These are phyloP conservation scores for Petaurus breviceps DNA, from an alignment of 2,113 vertebrate genomes.

Conservation along the genomic window DNA sequence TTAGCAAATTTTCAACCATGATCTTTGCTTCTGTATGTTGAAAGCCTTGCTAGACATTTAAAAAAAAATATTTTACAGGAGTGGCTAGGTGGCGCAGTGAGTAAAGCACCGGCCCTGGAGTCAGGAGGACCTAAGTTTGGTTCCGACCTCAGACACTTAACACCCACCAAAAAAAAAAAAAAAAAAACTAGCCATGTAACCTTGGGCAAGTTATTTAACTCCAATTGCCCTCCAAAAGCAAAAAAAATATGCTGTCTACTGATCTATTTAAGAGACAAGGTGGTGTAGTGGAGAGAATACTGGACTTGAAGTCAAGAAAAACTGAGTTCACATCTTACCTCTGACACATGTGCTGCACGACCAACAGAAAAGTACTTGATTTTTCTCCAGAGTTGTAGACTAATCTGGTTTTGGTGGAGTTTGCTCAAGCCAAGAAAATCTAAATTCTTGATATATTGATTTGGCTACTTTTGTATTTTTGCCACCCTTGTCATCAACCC, in stretches of 20 bases:
- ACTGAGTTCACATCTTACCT: not conserved
- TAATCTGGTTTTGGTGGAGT: not conserved
- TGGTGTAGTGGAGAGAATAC: not conserved
- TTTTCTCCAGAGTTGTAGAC: not conserved
- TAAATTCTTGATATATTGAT: not conserved
- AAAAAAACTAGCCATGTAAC: too few relatives aligned
- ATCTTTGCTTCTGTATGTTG: not conserved
- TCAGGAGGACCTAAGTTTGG: too few relatives aligned
- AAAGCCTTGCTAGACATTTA: not conserved
- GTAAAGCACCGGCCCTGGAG: too few relatives aligned
- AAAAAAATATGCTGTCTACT: not conserved
- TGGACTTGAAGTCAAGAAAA: not conserved
- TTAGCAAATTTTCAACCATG: not conserved
- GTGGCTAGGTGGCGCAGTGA: too few relatives aligned
- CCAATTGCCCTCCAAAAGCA: too few relatives aligned
- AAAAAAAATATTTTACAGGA: too few relatives aligned
- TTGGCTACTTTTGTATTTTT: not conserved
- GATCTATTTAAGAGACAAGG: not conserved
- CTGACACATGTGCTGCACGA: not conserved
- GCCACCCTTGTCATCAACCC: not conserved
- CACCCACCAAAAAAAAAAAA: too few relatives aligned
- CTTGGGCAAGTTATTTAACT: too few relatives aligned
- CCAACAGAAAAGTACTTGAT: not conserved
- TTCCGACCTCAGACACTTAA: too few relatives aligned
- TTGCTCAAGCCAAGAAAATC: not conserved